Base-by-base conservation (phyloP, 2,888 invertebrate species). In the Diaprepes abbreviatus region DNA sequence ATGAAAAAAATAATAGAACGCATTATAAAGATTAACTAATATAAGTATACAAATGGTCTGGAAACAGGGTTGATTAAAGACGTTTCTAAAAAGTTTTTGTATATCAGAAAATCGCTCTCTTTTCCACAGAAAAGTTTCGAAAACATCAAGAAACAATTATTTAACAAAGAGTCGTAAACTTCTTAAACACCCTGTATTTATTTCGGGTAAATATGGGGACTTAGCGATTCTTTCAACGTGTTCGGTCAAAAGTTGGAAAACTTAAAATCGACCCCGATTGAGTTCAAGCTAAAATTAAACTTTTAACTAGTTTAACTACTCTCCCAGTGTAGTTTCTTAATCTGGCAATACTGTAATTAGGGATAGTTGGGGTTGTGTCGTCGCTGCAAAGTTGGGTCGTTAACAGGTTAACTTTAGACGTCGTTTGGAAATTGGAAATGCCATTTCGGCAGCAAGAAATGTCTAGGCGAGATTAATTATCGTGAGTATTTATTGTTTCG, bases 391-490 rank as follows among this genome's bases (percentile, higher is more conserved):
- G 62, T 71, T 66, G 38, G 68, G 48, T 66, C 70, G 72, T 73
- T 73, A 72, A 68, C 67, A 71, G 72, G 74, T 71, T 72, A 65
- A 72, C 69, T 74, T 72, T 62, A 58, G 65, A 72, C 58, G 67
- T 63, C 67, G 63, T 66, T 66, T 71, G 65, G 65, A 71, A 74
- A 74, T 74, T 65, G 72, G 71, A 48, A 40, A 72, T 62, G 62
- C 45, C 60, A 55, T 66, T 70, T 14, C 35, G 54, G 19, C 17
- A 21, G 54, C 54, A 19, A 16, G 28, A 50, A 50, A 28, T 28
- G 28, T 50, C 12, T 50, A 7, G 48, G n/a, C 14, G 28, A 28
- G 48, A 50, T 50, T 50, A 50, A 50, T 50, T 50, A 19, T 21
- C 9, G 28, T 28, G 14, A 28, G 9, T 28, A 24, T n/a, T 35